Base-by-base conservation (phyloP, 1,140 invertebrate genomes). In the Fopius arisanus region DNA sequence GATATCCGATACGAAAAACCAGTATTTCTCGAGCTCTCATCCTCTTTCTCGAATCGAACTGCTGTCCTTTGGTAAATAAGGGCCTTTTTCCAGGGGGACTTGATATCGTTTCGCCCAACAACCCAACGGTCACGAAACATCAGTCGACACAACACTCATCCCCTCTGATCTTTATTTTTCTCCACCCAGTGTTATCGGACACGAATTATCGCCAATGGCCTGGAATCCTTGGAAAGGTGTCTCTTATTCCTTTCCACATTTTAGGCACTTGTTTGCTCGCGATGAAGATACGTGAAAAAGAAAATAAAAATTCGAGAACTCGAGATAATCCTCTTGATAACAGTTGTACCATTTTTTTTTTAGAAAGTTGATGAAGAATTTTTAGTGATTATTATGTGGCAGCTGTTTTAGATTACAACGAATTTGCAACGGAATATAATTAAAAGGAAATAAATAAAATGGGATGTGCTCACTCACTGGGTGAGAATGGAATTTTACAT, bases 1-100 rank as follows among this genome's bases (percentile, higher is more conserved):
- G 76, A 82, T 79, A 81, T 80, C 73, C 77, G 70, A 78, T 79
- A 75, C 75, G 77, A 79, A 59, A 43, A 78, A 70, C 75, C 75
- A 69, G 70, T 80, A 81, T 81, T 66, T 48, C 67, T 51, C 14
- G 51, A n/a, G 26, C 26, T 51, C 54, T 21, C 66, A 65, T 31
- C 5, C 19, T 73, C 41, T 40, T 26, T 31, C 67, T 48, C 12
- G 14, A 66, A 21, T 59, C n/a, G 63, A 19, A 37, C 67, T 16
- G 14, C 41, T 43, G 14, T 73, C 48, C 29, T 67, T 76, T 19
- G 31, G 71, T 70, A 73, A 76, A 76, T 73, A 76, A 76, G 62
- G 68, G 40, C 51, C 37, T 54, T 67, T 69, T 48, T 16, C 68
- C 16, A 31, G 41, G 19, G 31, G 68, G 41, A 23, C 51, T 59